phyloP scores from a whole-genome alignment of 92 coral and sea anemone species.

The Epizoanthus rinbou region DNA sequence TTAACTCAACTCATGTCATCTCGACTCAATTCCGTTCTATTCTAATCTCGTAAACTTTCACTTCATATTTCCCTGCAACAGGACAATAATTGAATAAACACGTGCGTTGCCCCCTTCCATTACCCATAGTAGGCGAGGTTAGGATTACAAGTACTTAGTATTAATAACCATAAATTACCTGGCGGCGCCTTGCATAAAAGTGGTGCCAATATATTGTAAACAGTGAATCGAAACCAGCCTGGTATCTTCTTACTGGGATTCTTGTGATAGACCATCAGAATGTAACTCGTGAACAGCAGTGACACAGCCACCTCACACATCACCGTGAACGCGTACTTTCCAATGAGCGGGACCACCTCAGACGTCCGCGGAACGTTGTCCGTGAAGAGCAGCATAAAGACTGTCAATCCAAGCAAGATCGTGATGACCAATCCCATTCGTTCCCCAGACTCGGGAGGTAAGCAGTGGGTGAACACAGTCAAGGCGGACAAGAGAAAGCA shows the following conservation, averaged over 20 bases:
- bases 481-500: conserved; percentile 83
- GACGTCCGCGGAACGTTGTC: conserved; percentile 97
- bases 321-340: conserved; percentile 92
- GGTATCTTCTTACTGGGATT: conserved; percentile 92
- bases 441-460: conserved; percentile 99
- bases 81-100: no score
- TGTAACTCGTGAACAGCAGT: conserved; percentile 79
- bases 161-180: conserved; percentile 40
- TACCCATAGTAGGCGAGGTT: no score
- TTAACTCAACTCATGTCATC: no score
- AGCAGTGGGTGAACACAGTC: conserved; percentile 86
- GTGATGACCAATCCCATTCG: conserved; percentile 94
- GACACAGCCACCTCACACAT: conserved; percentile 80
- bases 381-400: conserved; percentile 96
- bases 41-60: no score
- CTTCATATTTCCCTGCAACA: no score
- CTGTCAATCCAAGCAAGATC: conserved; percentile 88
- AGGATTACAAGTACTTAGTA: no score
- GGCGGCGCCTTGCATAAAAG: conserved; percentile 81
- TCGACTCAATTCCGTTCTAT: no score
- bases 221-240: conserved; percentile 75
- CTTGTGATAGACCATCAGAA: conserved; percentile 78
- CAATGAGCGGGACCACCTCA: conserved; percentile 89
- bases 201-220: conserved; percentile 86
- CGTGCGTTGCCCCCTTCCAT: no score